Base-by-base conservation (phyloP, 53 echinoderm and acorn worm genomes). In the Arbacia lixula region DNA sequence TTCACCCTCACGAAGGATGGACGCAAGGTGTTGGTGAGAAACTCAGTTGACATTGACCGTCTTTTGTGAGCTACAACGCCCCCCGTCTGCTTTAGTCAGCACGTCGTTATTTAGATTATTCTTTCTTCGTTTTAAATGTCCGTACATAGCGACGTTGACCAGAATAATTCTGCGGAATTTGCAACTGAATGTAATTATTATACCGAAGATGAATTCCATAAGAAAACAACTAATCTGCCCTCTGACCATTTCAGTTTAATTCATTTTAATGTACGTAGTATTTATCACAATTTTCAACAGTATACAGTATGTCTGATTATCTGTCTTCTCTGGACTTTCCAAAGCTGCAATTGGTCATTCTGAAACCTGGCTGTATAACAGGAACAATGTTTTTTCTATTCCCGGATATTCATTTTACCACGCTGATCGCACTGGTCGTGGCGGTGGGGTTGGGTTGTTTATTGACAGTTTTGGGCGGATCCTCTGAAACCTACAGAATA, bases 251-350 rank as follows among this genome's bases (percentile, higher is more conserved):
- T 72, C 3, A 72, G 51, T 20, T 16, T 72, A 6, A 72, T 72
- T 52, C 72, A 72, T 72, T 72, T 29, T 2, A 72, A 72, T 51
- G 72, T 50, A 30, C 43, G 52, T 0, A 72, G 72, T 72, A 6
- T 72, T 0, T 29, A 51, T 31, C 43, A 72, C 22, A 72, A 72
- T 51, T 72, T 72, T 17, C 46, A n/a, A n/a, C n/a, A n/a, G n/a
- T n/a, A n/a, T n/a, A n/a, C n/a, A n/a, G n/a, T n/a, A n/a, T n/a
- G n/a, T n/a, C n/a, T n/a, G n/a, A n/a, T n/a, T n/a, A n/a, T n/a
- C n/a, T n/a, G n/a, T n/a, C n/a, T n/a, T n/a, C n/a, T n/a, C n/a
- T n/a, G n/a, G n/a, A n/a, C n/a, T n/a, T n/a, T n/a, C n/a, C n/a
- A n/a, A n/a, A 24, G n/a, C 69, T 3, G 36, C 41, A 17, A 31